Conservation (phyloP, 2,888 invertebrate species). For the Limnephilus marmoratus region DNA sequence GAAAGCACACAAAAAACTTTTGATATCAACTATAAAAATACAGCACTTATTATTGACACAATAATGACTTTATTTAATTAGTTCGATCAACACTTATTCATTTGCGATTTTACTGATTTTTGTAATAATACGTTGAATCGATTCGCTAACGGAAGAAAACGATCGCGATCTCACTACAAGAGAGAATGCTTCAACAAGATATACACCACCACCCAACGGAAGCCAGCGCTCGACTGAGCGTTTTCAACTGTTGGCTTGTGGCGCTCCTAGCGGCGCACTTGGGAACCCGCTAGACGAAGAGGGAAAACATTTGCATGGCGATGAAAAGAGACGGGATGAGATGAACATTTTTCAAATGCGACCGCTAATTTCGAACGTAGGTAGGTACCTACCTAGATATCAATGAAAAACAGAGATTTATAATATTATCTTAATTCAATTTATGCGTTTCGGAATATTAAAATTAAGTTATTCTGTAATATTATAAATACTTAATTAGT, state of each 20-base stretch:
- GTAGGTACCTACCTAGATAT: not conserved
- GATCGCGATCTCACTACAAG: conserved; percentile 53
- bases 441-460: too few species aligned
- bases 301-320: not conserved
- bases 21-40: conserved; percentile 23
- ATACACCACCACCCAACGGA: not conserved
- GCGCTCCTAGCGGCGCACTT: conserved; percentile 53
- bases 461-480: too few species aligned
- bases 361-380: conserved; percentile 39
- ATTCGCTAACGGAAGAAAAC: conserved; percentile 47
- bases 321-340: conserved; percentile 31
- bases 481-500: too few species aligned
- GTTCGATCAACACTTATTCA: conserved; percentile 44
- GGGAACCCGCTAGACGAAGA: conserved; percentile 1
- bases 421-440: too few species aligned
- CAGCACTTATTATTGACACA: conserved; percentile 22
- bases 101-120: conserved; percentile 33
- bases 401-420: not conserved
- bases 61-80: conserved; percentile 11
- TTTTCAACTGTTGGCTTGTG: conserved; percentile 49
- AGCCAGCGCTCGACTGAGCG: conserved; percentile 59
- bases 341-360: conserved; percentile 15
- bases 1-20: conserved; percentile 44
- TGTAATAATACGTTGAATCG: conserved; percentile 44
- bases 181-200: not conserved